Percentiles rank a stretch among this genome's conserved stretches.
Conservation (phyloP, 2,113 vertebrate genomes). For the Macroglossus sobrinus region DNA sequence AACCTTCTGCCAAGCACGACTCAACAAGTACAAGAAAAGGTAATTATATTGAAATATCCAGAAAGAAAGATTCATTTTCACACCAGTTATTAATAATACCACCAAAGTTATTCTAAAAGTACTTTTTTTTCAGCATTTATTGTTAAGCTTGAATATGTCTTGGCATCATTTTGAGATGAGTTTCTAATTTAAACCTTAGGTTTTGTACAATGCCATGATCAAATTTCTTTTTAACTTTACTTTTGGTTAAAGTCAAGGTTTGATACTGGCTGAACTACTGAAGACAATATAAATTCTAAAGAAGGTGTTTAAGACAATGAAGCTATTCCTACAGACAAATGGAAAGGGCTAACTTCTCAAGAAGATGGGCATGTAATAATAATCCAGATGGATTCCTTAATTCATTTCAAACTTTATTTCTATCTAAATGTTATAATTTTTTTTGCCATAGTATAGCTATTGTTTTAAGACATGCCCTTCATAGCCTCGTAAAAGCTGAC, state of each 20-base stretch:
- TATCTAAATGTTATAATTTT: neutral
- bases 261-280: neutral
- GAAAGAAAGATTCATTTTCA: neutral
- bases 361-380: neutral
- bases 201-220: neutral
- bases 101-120: neutral
- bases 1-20: slow-evolving; percentile 32
- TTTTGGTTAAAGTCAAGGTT: neutral
- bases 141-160: neutral
- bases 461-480: neutral
- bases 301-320: neutral
- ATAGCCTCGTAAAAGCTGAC: neutral
- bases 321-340: neutral
- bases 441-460: neutral
- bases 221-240: slow-evolving; percentile 6
- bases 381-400: neutral
- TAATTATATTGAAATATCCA: neutral
- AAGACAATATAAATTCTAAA: neutral
- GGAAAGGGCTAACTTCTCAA: neutral
- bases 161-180: neutral
- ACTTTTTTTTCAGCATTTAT: neutral
- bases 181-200: slow-evolving; percentile 1
- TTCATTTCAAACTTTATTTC: slow-evolving; percentile 33
- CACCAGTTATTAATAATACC: neutral
- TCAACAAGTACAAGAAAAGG: slow-evolving; percentile 22